phyloP scores from a whole-genome alignment of 2,888 invertebrate species.

The Platerodrilus igneus region DNA sequence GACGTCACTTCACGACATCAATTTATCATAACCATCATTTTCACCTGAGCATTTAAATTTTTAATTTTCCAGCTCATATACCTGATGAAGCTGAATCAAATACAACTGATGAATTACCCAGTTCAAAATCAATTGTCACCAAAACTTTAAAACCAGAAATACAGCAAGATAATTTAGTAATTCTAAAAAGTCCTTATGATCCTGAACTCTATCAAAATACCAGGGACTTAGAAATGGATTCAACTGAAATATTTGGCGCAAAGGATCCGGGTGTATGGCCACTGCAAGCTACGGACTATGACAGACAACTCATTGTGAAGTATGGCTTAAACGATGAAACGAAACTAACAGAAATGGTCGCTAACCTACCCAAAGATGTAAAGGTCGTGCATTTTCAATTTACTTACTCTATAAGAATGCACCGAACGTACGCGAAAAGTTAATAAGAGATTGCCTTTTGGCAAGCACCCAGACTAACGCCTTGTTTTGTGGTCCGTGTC shows the following conservation, averaged over 20 bases:
- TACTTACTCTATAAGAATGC: constrained; percentile 2
- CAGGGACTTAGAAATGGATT: not conserved
- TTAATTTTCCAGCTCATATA: no score
- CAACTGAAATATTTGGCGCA: not conserved
- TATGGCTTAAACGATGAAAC: not conserved
- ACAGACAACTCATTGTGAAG: constrained; percentile 1
- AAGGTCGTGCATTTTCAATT: not conserved
- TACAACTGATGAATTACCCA: constrained; percentile 2
- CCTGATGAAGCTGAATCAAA: not conserved
- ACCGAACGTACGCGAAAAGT: constrained; percentile 1
- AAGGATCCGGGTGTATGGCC: constrained; percentile 1
- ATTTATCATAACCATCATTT: no score
- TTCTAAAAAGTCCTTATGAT: not conserved
- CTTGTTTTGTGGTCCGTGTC: constrained; percentile 17
- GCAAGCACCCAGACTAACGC: no score
- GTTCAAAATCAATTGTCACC: not conserved
- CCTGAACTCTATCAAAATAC: not conserved
- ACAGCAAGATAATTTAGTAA: not conserved
- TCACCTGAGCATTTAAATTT: no score
- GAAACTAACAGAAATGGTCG: no score
- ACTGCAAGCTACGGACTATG: not conserved
- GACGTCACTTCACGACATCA: no score
- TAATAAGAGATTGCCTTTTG: not conserved
- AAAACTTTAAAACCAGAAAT: not conserved
- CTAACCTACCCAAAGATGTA: constrained; percentile 4